Conservation (phyloP, 2,113 vertebrate species). For the Hippocampus abdominalis region DNA sequence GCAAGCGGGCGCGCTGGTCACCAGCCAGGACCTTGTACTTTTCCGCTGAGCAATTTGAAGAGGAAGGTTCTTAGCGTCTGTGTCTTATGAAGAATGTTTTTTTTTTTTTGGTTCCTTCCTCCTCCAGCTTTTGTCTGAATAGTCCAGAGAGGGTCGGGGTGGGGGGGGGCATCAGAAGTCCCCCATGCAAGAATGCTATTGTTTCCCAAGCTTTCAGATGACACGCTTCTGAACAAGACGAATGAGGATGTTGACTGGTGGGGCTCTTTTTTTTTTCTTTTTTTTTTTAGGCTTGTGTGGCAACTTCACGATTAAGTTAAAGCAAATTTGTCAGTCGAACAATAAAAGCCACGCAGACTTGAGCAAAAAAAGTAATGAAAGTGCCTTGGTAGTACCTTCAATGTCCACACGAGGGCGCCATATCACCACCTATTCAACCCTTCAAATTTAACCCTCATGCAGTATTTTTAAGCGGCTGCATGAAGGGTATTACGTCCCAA, state of each 20-base stretch:
- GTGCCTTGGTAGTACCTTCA: background rate
- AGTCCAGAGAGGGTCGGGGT: background rate
- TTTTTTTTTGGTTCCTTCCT: background rate
- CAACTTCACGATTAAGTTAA: background rate
- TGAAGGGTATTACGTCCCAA: too few species aligned
- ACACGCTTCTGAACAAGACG: constrained; percentile 31
- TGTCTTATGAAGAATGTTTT: constrained; percentile 35
- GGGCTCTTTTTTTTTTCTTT: background rate
- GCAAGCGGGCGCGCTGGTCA: constrained; percentile 4
- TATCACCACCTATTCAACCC: constrained; percentile 4
- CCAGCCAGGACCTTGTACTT: constrained; percentile 42
- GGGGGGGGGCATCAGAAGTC: constrained; percentile 2
- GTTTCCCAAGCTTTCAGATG: constrained; percentile 44
- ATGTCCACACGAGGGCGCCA: constrained; percentile 22
- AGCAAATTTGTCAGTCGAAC: background rate
- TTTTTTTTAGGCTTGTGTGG: constrained; percentile 18
- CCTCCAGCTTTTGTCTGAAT: constrained; percentile 29
- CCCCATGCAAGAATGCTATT: constrained; percentile 40
- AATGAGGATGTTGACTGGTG: constrained; percentile 2
- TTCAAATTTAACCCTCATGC: too few species aligned
- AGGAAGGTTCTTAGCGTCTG: constrained; percentile 25
- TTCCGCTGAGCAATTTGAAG: constrained; percentile 56
- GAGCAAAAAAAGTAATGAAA: background rate
- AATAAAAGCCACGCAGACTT: background rate
- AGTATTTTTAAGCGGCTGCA: too few species aligned